Evolutionary conservation across 2,888 invertebrate genomes (phyloP), one percentile per base, ranked within the genome.

Genomic region (Paralinhomoeus sp.): DNA sequence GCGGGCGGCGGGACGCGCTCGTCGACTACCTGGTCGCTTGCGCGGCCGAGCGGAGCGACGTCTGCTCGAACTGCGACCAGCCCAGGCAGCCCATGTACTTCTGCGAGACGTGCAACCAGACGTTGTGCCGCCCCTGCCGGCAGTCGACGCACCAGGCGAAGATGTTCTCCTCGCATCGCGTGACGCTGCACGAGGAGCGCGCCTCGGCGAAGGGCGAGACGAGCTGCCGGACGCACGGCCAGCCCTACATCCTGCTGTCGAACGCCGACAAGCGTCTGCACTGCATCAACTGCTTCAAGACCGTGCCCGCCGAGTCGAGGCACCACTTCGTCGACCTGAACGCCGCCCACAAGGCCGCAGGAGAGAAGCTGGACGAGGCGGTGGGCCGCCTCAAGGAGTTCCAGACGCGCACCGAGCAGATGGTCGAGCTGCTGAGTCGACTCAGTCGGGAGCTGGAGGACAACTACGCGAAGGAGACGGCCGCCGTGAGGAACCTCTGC

Each of bases 91-190:
- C 75, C 45, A 78, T 78, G 78, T 77, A 70, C 63, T 77, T 76
- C 67, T 78, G 78, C 67, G 76, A 75, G 60, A 78, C 78, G 40
- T 78, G 78, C 60, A 74, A 76, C 46, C 78, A 78, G 68, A 75
- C 77, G 3, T 62, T 78, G 46, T 78, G 78, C 62, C 69, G 68
- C 21, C 68, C 69, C 47, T 78, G 78, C 62, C 67, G 77, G 42
- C 75, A 75, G 55, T 73, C 74, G 53, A 78, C 78, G 0, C 78
- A 78, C 57, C 67, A 75, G 45, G 78, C 78, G 3, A 75, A 76
- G 61, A 78, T 78, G 77, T 78, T 78, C 62, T 71, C 75, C 1
- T 67, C 72, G 23, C 78, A 78, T 58, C 75, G 76, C 49, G 72
- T 78, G 18, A 72, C 77, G 18, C 74, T 31, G 42, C n/a, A 35